Conservation (phyloP, 2,113 vertebrate species). For the Alethe castanea region DNA sequence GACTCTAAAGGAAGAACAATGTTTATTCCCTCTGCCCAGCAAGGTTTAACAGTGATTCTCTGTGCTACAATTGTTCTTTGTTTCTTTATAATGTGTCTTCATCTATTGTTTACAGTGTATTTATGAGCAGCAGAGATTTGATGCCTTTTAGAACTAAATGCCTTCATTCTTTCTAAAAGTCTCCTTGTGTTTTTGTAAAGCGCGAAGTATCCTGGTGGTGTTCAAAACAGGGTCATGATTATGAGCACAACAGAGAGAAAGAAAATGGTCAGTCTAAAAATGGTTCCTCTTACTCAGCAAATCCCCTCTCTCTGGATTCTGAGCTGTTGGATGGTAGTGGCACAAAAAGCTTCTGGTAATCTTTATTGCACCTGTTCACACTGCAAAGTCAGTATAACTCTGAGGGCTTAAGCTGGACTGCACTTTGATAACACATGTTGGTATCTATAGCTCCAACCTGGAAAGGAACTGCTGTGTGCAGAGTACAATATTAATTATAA, state of each 20-base stretch:
- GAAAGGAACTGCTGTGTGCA: background rate
- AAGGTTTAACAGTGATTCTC: background rate
- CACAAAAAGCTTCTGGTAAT: conserved; percentile 1
- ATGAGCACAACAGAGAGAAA: background rate
- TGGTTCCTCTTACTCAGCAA: conserved; percentile 40
- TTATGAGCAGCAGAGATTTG: background rate
- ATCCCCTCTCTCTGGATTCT: background rate
- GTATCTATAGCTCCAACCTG: background rate
- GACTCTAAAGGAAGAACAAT: background rate
- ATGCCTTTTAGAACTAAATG: background rate
- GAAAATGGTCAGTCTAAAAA: background rate
- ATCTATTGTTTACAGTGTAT: conserved; percentile 18
- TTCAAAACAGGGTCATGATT: background rate
- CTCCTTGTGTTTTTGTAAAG: background rate
- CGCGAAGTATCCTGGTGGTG: background rate
- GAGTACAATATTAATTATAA: background rate
- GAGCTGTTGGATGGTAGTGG: background rate
- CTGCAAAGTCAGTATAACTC: background rate
- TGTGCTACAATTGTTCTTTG: conserved; percentile 17
- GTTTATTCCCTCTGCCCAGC: background rate
- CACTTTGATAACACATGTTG: background rate
- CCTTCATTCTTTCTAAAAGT: background rate
- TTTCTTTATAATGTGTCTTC: background rate
- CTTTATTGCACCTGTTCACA: background rate
- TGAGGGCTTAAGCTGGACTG: background rate